Evolutionary conservation across 2,797 vertebrate genomes (phyloP), one percentile per base, ranked within the genome.

Genomic region (Epinephelus malabaricus): DNA sequence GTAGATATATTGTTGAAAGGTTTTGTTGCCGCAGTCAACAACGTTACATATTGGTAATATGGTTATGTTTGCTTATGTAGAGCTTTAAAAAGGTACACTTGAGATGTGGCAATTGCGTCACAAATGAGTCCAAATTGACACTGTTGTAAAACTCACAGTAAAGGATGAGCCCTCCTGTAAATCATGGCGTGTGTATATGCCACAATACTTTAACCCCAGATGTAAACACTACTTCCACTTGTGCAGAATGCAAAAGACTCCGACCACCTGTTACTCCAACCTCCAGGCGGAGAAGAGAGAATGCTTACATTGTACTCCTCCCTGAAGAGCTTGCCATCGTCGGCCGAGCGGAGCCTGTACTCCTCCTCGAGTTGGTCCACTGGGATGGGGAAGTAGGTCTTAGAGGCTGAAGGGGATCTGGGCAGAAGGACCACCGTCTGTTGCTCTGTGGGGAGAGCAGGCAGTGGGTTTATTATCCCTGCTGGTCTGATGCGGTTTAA

Each of bases 351-450:
- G 30, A 96, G 81, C 21, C 98, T 90, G 81, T 97, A 95, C 67
- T 98, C 98, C 19, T 99, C 97, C 87, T 99, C 98, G 2, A 99
- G 93, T 60, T 93, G 94, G 0, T 96, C 97, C 89, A 98, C 95
- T 0, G 96, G 95, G 82, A 99, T 96, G 13, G 98, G 96, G 54
- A 97, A 91, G 92, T 97, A 98, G 70, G 96, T 97, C 94, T 96
- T 98, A 5, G 96, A 95, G 69, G 97, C 94, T 0, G 97, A 97
- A 5, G 97, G 95, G 0, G 98, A 97, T 79, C 96, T 94, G 34
- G 96, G 97, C 78, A 99, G 96, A 78, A 99, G 95, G 92, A 98
- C 98, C 82, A 98, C 98, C n/a, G 97, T 95, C 87, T 99, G 98
- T 94, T 98, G 97, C 84, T 99, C 98, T 99, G 96, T 91, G 73